Conservation (phyloP, 2,797 vertebrate genomes). For the Poecilia gillii region DNA sequence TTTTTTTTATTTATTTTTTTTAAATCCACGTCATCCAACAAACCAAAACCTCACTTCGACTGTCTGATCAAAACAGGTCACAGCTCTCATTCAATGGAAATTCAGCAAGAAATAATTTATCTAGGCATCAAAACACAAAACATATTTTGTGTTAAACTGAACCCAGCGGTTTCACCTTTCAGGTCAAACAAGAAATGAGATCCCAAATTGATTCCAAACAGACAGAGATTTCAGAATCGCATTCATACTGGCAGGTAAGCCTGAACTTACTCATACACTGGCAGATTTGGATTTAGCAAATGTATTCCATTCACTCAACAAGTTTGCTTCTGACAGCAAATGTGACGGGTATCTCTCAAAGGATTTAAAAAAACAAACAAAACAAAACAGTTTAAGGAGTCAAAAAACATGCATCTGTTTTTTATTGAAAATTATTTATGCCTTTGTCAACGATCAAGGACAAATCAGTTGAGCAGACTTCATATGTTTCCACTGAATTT, state of each 20-base stretch:
- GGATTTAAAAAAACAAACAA: neutral
- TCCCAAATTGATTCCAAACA: neutral
- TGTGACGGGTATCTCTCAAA: neutral
- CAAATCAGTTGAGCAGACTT: neutral
- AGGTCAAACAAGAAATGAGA: neutral
- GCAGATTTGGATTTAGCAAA: neutral
- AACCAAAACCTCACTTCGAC: neutral
- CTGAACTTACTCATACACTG: neutral
- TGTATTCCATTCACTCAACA: neutral
- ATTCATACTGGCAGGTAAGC: neutral
- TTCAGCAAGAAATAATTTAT: neutral
- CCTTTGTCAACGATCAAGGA: neutral
- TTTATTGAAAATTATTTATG: neutral
- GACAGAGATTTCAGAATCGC: neutral
- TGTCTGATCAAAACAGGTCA: constrained; percentile 6
- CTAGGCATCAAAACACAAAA: neutral
- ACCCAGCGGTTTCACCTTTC: neutral
- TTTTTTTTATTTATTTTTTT: constrained; percentile 24
- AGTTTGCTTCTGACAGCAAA: neutral
- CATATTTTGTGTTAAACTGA: neutral
- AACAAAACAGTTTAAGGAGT: too few relatives aligned
- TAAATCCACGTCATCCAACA: neutral
- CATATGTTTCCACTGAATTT: neutral
- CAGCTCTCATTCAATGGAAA: neutral
- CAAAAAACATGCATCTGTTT: neutral